Evolutionary conservation across 2,113 vertebrate genomes (phyloP).

Genomic region (Corythornis vintsioides): DNA sequence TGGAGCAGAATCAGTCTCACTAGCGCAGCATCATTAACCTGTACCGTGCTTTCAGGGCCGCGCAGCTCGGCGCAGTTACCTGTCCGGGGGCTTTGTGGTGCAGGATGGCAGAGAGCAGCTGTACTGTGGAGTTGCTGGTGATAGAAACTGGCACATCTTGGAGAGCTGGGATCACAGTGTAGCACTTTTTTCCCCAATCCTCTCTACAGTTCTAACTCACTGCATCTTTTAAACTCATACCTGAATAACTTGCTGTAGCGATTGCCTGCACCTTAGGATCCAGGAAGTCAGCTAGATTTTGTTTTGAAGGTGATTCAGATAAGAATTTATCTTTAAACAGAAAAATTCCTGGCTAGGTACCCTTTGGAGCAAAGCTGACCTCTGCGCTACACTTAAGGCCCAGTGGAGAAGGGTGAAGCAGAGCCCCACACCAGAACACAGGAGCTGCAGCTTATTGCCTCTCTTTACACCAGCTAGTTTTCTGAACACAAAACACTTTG

Average conservation of each 20-base stretch:
- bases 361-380: background rate
- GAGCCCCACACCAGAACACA: background rate
- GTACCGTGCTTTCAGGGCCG: background rate
- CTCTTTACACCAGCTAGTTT: fast-evolving
- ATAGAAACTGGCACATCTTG: background rate
- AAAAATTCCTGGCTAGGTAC: background rate
- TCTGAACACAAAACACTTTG: background rate
- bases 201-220: background rate
- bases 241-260: background rate
- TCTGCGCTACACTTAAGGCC: background rate
- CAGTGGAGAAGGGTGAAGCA: background rate
- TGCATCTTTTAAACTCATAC: background rate
- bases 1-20: background rate
- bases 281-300: background rate
- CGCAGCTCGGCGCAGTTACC: background rate
- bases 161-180: background rate
- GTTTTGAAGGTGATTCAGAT: background rate
- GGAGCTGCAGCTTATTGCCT: background rate
- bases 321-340: background rate
- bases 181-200: background rate
- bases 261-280: background rate
- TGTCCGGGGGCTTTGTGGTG: background rate
- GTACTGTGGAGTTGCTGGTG: background rate
- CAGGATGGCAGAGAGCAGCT: background rate
- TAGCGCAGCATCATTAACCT: fast-evolving